Base-by-base conservation (phyloP, 1,140 invertebrate genomes). In the Zaprionus lachaisei region DNA sequence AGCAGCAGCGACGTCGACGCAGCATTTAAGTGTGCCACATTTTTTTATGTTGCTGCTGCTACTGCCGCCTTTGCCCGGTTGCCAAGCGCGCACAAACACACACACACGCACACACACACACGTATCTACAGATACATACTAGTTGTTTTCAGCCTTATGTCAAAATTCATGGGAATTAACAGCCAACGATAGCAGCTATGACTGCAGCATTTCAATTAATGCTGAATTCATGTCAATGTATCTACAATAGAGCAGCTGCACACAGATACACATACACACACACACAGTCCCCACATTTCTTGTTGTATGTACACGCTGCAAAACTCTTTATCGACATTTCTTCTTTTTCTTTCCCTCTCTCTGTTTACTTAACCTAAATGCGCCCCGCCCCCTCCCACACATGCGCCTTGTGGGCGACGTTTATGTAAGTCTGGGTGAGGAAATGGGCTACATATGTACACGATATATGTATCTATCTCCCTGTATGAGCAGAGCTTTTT, bases 171-270 rank as follows among this genome's bases (percentile, higher is more conserved):
- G 69, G 79, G 84, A 90, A 89, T 89, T 89, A 86, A 82, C 78
- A 81, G 79, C 71, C 71, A 84, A 68, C 60, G 70, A 75, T 72
- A 75, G 72, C 81, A 75, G 72, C 81, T 82, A 81, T 90, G 81
- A 89, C 84, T 89, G 84, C 81, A 84, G 85, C 86, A 89, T 89
- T 90, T 90, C 81, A 89, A 89, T 90, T 89, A 85, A 77, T 80
- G 69, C 67, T 81, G 72, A 81, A 90, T 79, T 87, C 72, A 79
- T 89, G 85, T 90, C 85, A 75, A 69, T 51, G 72, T 54, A 68
- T 77, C 56, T 51, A 70, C 44, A 57, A 61, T 67, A 56, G 22
- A 69, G 38, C 51, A 58, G 3, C 64, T 68, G 68, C 54, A 82
- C 37, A 51, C 47, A 47, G 41, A 47, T 61, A 47, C 26, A 70